These are phyloP conservation scores for Scaptomyza cyrtandrae DNA, from an alignment of 2,888 invertebrate genomes.

Conservation along the genomic window DNA sequence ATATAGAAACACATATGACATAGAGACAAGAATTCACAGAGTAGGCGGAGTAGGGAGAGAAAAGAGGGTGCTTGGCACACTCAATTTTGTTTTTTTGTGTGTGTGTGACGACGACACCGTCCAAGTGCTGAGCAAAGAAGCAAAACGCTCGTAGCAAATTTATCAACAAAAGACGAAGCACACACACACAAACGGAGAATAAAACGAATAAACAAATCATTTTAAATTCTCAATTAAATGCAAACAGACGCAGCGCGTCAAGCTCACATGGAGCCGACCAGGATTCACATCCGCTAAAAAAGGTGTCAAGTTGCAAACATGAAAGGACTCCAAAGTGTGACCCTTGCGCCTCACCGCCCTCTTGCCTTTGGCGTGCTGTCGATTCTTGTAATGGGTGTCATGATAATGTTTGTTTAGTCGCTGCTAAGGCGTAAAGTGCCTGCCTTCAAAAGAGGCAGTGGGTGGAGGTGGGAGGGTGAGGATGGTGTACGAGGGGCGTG, in stretches of 20 bases:
- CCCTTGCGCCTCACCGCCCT: constrained; percentile 33
- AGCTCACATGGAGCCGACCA: constrained; percentile 11
- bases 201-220: constrained; percentile 77
- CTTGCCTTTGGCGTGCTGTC: constrained; percentile 30
- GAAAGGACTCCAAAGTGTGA: constrained; percentile 55
- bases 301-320: constrained; percentile 76
- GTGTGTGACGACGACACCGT: constrained; percentile 36
- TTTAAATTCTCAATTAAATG: constrained; percentile 82
- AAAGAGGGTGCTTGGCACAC: constrained; percentile 17
- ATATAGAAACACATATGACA: constrained; percentile 22
- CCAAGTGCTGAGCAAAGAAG: constrained; percentile 67
- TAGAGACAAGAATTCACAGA: background rate
- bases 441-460: constrained; percentile 17
- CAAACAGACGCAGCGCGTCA: constrained; percentile 45
- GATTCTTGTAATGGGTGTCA: constrained; percentile 72
- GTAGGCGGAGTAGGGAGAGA: background rate
- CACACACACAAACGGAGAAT: constrained; percentile 32
- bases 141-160: constrained; percentile 68
- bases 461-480: background rate
- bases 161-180: constrained; percentile 71
- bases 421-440: constrained; percentile 48
- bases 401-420: constrained; percentile 69
- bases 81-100: constrained; percentile 15
- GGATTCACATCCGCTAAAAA: constrained; percentile 43
- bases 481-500: too few relatives aligned